Conservation (phyloP, 2,797 vertebrate species). For the Oreortyx pictus region DNA sequence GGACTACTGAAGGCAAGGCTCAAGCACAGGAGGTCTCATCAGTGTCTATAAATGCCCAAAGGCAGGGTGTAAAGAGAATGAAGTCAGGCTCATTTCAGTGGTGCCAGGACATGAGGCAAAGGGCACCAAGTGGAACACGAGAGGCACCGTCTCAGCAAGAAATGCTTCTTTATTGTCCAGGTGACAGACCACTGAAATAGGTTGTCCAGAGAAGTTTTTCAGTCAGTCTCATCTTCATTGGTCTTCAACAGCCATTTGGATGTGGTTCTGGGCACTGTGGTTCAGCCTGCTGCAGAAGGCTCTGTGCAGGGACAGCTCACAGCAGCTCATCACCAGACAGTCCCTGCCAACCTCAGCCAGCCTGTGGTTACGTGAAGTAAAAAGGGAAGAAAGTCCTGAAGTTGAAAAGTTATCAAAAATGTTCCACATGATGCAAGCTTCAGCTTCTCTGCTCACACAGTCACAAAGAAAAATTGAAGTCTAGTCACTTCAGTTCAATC, state of each 20-base stretch:
- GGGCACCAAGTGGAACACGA: background rate
- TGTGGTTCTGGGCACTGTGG: rapidly evolving
- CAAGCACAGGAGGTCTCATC: background rate
- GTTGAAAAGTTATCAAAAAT: background rate
- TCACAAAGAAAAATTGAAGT: background rate
- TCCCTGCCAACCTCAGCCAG: background rate
- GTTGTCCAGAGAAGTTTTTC: rapidly evolving
- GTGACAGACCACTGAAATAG: background rate
- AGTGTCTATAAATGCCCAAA: background rate
- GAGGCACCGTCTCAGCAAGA: background rate
- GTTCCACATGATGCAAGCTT: background rate
- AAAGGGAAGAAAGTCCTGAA: background rate
- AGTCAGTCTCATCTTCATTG: background rate
- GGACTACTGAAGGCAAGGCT: background rate
- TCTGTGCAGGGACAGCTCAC: background rate
- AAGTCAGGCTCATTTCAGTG: background rate
- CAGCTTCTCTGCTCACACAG: background rate
- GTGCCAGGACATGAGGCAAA: background rate
- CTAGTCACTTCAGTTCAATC: background rate
- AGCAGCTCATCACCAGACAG: background rate
- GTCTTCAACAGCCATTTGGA: background rate
- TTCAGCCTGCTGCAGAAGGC: background rate
- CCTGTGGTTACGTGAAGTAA: background rate
- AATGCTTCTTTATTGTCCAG: background rate
- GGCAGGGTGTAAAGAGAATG: background rate